A percentile compares a stretch with the other conserved stretches of the same genome.
phyloP scores from a whole-genome alignment of 2,888 invertebrate species.

The Pollenia amentaria region DNA sequence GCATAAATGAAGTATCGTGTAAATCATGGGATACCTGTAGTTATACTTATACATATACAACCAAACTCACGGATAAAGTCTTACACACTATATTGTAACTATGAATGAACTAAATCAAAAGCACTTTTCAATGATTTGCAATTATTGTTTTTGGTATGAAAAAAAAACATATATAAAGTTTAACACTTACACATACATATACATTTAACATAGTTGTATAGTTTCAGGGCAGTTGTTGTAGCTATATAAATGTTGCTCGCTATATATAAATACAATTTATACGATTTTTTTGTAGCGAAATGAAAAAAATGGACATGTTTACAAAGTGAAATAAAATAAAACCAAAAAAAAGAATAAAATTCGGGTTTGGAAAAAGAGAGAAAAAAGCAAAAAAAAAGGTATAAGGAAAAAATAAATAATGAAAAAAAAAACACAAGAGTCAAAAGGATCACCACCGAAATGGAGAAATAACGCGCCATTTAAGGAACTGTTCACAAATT shows the following conservation, averaged over 20 bases:
- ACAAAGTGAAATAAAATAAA: slow-evolving; percentile 59
- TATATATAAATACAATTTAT: slow-evolving; percentile 63
- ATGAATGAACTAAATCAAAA: slow-evolving; percentile 40
- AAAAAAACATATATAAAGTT: not conserved
- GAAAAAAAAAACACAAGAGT: too few species aligned
- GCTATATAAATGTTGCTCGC: too few species aligned
- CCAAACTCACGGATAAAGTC: too few species aligned
- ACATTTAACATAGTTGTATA: slow-evolving; percentile 1
- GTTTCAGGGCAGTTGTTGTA: not conserved
- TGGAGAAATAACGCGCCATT: too few species aligned
- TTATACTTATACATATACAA: too few species aligned
- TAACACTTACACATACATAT: not conserved
- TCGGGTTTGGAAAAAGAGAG: slow-evolving; percentile 4
- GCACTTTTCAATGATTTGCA: slow-evolving; percentile 68
- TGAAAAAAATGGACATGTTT: slow-evolving; percentile 62
- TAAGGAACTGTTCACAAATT: too few species aligned
- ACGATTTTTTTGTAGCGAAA: slow-evolving; percentile 59
- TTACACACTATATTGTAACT: too few species aligned
- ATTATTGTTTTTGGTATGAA: slow-evolving; percentile 69
- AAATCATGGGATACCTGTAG: too few species aligned
- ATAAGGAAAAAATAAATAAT: slow-evolving; percentile 46
- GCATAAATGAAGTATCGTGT: too few species aligned
- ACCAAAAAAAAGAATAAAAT: slow-evolving; percentile 15
- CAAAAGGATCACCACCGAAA: too few species aligned
- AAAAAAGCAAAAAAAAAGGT: slow-evolving; percentile 28